phyloP scores from a whole-genome alignment of 2,797 vertebrate genomes.

The Pipistrellus nathusii region DNA sequence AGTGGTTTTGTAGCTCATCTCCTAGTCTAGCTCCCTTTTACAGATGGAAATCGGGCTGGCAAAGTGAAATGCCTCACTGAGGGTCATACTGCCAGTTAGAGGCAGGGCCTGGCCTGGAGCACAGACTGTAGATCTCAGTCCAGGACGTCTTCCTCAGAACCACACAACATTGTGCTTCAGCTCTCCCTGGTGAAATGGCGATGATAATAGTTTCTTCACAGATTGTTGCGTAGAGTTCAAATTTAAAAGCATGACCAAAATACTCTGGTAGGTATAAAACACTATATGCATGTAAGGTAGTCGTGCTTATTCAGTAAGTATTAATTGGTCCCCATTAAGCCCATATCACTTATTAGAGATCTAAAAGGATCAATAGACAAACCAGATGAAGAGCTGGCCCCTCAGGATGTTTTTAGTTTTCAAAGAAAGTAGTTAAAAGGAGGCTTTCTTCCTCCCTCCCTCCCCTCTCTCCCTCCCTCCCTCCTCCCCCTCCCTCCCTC shows the following conservation, averaged over 20 bases:
- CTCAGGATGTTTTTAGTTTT: conserved; percentile 19
- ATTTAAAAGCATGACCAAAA: conserved; percentile 55
- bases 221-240: conserved; percentile 49
- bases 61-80: background rate
- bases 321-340: background rate
- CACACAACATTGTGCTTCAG: background rate
- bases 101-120: background rate
- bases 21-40: conserved; percentile 37
- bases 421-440: conserved; percentile 26
- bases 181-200: conserved; percentile 22
- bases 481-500: too few relatives aligned
- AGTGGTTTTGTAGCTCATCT: conserved; percentile 33
- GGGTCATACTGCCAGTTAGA: background rate
- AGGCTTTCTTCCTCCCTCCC: background rate
- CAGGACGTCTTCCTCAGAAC: background rate
- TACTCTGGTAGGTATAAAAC: background rate
- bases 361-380: background rate
- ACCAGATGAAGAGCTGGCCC: conserved; percentile 12
- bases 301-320: conserved; percentile 30
- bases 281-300: background rate
- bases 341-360: background rate
- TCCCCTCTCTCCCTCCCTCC: too few relatives aligned
- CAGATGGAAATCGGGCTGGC: background rate
- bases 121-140: background rate
- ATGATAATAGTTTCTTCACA: background rate